These are phyloP conservation scores for Cephus pulcher DNA, from an alignment of 2,888 invertebrate genomes.

Conservation along the genomic window DNA sequence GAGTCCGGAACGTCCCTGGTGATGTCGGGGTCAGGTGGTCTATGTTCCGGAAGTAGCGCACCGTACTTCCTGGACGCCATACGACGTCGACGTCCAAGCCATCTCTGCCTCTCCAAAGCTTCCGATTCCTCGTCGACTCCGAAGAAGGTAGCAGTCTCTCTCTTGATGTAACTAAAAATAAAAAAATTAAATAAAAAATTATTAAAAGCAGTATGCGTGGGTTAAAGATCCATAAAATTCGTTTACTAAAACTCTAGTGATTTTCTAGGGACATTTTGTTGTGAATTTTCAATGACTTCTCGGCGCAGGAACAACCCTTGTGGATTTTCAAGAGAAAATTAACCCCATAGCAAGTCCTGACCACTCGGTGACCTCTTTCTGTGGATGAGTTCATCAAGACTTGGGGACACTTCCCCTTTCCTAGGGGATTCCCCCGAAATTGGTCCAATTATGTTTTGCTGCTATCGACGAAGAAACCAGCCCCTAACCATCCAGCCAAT, in stretches of 20 bases:
- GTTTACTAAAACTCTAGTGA: background rate
- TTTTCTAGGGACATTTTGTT: background rate
- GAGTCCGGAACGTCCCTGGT: constrained; percentile 66
- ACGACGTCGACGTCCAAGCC: constrained; percentile 84
- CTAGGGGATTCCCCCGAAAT: background rate
- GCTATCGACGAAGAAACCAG: background rate
- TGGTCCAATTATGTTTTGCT: background rate
- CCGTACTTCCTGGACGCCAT: constrained; percentile 80
- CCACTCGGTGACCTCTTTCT: background rate
- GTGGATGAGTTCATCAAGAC: background rate
- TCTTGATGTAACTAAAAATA: constrained; percentile 74
- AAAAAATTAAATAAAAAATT: background rate
- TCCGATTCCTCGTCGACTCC: constrained; percentile 85
- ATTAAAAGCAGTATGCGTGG: too few species aligned
- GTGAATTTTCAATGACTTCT: background rate
- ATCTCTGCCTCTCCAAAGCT: constrained; percentile 78
- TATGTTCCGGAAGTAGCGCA: constrained; percentile 71
- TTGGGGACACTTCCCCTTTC: background rate
- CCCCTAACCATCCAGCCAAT: background rate
- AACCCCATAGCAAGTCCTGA: background rate
- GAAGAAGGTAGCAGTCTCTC: constrained; percentile 87
- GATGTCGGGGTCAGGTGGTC: constrained; percentile 73
- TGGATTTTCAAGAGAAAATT: background rate
- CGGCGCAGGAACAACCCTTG: background rate
- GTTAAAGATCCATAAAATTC: background rate